Evolutionary conservation across 1,140 invertebrate genomes (phyloP).

Genomic region (Euwallacea fornicatus): DNA sequence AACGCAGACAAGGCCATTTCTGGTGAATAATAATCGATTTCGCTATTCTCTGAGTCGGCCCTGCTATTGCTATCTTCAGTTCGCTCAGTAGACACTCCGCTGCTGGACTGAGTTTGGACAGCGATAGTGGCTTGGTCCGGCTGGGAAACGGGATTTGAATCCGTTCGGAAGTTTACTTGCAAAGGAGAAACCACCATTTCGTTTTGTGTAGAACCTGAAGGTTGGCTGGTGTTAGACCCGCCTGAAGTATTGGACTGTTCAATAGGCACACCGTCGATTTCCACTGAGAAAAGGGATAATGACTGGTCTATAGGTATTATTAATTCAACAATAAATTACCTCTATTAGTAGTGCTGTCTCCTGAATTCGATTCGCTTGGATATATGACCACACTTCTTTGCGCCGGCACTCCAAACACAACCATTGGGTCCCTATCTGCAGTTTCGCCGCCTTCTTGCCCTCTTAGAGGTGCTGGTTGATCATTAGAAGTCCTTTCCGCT

Average conservation of each 20-base stretch:
- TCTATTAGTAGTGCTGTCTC: constrained; percentile 27
- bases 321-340: constrained; percentile 10
- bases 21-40: not conserved
- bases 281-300: constrained; percentile 13
- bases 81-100: constrained; percentile 16
- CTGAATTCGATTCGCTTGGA: constrained; percentile 27
- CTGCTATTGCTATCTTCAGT: constrained; percentile 35
- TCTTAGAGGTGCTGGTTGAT: not conserved
- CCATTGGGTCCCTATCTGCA: constrained; percentile 9
- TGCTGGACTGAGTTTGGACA: constrained; percentile 34
- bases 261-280: constrained; percentile 37
- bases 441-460: not conserved
- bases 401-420: not conserved
- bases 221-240: constrained; percentile 10
- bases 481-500: constrained; percentile 5
- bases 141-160: constrained; percentile 28
- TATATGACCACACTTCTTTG: constrained; percentile 16
- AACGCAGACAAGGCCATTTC: constrained; percentile 13
- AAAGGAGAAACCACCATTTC: constrained; percentile 35
- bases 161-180: constrained; percentile 29
- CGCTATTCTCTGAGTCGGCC: constrained; percentile 34
- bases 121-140: constrained; percentile 23
- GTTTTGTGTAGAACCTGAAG: constrained; percentile 21
- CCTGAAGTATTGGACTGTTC: constrained; percentile 30
- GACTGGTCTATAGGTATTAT: not conserved